A percentile compares a stretch with the other conserved stretches of the same genome.
phyloP scores from a whole-genome alignment of 2,113 vertebrate genomes.

The Patagioenas fasciata region DNA sequence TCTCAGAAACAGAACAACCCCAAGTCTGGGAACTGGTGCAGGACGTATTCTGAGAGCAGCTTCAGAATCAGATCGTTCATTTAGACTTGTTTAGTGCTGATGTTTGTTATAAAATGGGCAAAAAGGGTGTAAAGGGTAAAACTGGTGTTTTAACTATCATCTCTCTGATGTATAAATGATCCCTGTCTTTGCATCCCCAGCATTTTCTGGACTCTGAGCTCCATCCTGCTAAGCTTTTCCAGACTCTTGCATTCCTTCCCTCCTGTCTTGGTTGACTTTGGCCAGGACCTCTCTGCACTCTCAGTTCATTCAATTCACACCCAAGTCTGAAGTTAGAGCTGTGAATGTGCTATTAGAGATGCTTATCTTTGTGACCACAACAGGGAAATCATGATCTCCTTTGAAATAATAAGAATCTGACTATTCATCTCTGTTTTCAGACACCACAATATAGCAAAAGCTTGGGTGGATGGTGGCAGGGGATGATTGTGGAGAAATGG shows the following conservation, averaged over 20 bases:
- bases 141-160: not conserved
- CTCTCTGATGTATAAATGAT: not conserved
- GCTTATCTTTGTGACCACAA: not conserved
- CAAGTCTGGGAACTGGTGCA: not conserved
- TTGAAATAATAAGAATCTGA: not conserved
- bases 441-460: not conserved
- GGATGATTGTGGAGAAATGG: not conserved
- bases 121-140: not conserved
- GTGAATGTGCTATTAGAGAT: not conserved
- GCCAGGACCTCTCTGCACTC: not conserved
- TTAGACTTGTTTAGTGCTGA: not conserved
- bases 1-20: not conserved
- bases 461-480: not conserved
- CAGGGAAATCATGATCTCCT: not conserved
- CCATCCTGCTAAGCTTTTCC: slow-evolving; percentile 21
- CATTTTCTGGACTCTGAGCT: not conserved
- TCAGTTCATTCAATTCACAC: not conserved
- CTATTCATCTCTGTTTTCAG: not conserved
- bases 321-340: not conserved
- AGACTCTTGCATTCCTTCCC: slow-evolving; percentile 13
- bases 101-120: not conserved
- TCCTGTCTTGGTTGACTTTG: slow-evolving; percentile 46
- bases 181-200: not conserved
- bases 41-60: not conserved
- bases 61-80: not conserved